These are phyloP conservation scores for Xerus rutilus DNA, from an alignment of 2,797 vertebrate genomes.

Conservation along the genomic window DNA sequence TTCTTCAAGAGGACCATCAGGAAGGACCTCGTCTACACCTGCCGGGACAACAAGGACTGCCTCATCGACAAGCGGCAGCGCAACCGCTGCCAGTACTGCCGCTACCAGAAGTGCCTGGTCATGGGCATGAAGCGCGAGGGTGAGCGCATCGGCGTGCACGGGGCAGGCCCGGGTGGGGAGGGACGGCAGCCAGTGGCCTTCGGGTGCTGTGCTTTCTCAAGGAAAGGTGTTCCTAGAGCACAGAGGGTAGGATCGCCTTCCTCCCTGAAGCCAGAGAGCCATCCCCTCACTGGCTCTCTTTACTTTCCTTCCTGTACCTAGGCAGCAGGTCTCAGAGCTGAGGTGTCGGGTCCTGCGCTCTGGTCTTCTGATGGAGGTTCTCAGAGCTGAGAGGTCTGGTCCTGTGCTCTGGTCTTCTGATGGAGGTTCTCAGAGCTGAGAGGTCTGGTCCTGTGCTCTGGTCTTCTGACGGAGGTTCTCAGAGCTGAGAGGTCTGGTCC, in stretches of 20 bases:
- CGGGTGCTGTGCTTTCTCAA: not conserved
- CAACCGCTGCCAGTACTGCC: constrained; percentile 97
- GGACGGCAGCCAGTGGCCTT: not conserved
- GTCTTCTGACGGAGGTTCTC: too few species aligned
- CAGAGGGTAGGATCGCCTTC: not conserved
- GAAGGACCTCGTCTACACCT: constrained; percentile 97
- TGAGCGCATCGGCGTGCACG: constrained; percentile 71
- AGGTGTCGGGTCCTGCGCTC: too few species aligned
- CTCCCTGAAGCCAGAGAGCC: not conserved
- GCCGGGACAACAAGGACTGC: constrained; percentile 96
- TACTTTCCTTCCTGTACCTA: not conserved
- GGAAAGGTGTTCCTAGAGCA: not conserved
- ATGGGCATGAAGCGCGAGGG: constrained; percentile 99
- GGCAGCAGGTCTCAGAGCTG: not conserved
- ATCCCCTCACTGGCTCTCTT: rapidly evolving
- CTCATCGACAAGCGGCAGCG: constrained; percentile 97
- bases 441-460: too few species aligned
- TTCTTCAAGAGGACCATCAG: constrained; percentile 98
- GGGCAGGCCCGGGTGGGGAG: not conserved
- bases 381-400: too few species aligned
- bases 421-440: too few species aligned
- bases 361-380: too few species aligned
- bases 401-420: too few species aligned
- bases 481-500: too few species aligned
- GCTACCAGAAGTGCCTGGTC: constrained; percentile 96